These are phyloP conservation scores for Heloderma charlesbogerti DNA, from an alignment of 2,113 vertebrate species.

Conservation along the genomic window DNA sequence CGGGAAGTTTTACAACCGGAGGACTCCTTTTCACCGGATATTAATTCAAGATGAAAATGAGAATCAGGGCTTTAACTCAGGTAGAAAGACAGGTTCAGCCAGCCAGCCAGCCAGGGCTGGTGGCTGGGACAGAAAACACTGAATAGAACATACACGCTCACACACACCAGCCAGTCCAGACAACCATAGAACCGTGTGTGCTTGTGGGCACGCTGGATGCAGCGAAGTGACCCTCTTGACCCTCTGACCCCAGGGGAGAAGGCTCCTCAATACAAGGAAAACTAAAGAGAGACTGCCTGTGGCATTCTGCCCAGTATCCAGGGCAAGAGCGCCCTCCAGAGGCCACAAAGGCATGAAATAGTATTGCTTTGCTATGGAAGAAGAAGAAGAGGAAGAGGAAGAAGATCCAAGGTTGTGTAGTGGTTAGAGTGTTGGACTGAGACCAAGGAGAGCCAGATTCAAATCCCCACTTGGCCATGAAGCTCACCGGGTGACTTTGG, in stretches of 20 bases:
- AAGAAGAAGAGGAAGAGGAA: neutral
- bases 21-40: neutral
- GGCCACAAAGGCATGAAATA: neutral
- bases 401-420: too few relatives aligned
- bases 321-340: neutral
- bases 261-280: neutral
- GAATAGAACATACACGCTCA: neutral
- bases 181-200: too few relatives aligned
- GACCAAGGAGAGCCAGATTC: too few relatives aligned
- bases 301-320: neutral
- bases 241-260: neutral
- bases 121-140: neutral
- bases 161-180: too few relatives aligned
- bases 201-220: too few relatives aligned
- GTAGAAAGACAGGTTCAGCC: neutral
- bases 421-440: too few relatives aligned
- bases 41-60: neutral
- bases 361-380: neutral
- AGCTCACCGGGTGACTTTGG: too few relatives aligned
- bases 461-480: too few relatives aligned
- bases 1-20: too few relatives aligned
- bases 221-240: too few relatives aligned
- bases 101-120: neutral
- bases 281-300: neutral
- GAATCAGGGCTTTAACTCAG: neutral